Evolutionary conservation across 1,140 invertebrate species (phyloP).

Genomic region (Drosophila orena): DNA sequence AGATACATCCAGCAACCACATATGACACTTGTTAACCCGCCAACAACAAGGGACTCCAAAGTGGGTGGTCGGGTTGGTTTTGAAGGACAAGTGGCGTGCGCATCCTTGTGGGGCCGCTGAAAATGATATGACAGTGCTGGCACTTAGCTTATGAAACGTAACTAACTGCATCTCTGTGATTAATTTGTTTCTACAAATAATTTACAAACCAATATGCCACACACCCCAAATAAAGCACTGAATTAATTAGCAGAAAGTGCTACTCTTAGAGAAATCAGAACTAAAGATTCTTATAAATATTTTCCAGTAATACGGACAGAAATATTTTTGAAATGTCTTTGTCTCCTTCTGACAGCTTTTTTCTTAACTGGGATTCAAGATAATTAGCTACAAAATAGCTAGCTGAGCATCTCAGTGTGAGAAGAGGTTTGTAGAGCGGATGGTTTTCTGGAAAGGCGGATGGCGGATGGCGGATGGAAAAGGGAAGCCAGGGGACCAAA

Average conservation of each 20-base stretch:
- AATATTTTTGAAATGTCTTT: too few relatives aligned
- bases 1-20: slow-evolving; percentile 60
- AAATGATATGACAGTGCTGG: neutral
- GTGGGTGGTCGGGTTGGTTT: neutral
- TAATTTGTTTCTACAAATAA: too few relatives aligned
- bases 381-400: slow-evolving; percentile 1
- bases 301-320: too few relatives aligned
- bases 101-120: neutral
- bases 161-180: too few relatives aligned
- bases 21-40: slow-evolving; percentile 80
- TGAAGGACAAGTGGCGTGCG: slow-evolving; percentile 1
- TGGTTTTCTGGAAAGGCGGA: slow-evolving; percentile 4
- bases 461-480: neutral
- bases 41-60: slow-evolving; percentile 45
- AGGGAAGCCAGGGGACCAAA: slow-evolving; percentile 7
- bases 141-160: neutral
- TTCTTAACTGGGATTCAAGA: neutral
- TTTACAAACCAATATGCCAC: too few relatives aligned
- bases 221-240: too few relatives aligned
- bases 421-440: slow-evolving; percentile 12
- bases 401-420: neutral
- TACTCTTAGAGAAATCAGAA: too few relatives aligned
- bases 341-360: neutral
- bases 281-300: too few relatives aligned
- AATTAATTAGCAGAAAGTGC: too few relatives aligned